A percentile compares a stretch with the other conserved stretches of the same genome.
Evolutionary conservation across 2,888 invertebrate species (phyloP).

Genomic region (Metopia argyrocephala): DNA sequence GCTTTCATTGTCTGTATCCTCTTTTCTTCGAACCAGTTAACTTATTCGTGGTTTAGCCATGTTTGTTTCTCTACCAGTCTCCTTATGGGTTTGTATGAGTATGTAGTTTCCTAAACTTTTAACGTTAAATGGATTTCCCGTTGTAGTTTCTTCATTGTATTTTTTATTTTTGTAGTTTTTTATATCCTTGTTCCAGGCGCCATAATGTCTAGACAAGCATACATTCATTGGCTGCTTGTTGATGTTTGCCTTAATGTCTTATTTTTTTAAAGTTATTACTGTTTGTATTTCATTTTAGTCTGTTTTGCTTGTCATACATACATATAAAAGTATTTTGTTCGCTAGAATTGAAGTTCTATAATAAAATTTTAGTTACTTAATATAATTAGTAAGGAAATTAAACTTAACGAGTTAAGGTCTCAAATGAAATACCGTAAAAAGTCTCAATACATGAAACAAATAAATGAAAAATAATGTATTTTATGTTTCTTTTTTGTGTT

Average conservation of each 20-base stretch:
- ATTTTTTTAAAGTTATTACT: background rate
- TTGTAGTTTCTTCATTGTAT: conserved; percentile 38
- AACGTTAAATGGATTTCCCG: conserved; percentile 55
- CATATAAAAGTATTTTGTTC: no score
- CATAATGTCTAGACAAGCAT: conserved; percentile 55
- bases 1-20: conserved; percentile 19
- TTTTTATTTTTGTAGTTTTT: conserved; percentile 18
- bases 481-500: no score
- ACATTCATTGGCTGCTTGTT: conserved; percentile 56
- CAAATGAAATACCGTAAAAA: no score
- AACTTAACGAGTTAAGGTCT: no score
- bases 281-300: background rate
- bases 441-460: no score
- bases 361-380: no score
- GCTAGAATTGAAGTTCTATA: no score
- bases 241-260: conserved; percentile 33
- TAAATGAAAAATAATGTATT: no score
- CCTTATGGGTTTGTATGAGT: background rate
- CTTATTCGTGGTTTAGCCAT: conserved; percentile 8
- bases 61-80: background rate
- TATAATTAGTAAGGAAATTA: no score
- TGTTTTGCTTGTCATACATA: no score
- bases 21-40: conserved; percentile 1
- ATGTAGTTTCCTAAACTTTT: background rate
- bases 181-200: conserved; percentile 47